Percentiles rank a stretch among this genome's conserved stretches.
Conservation (phyloP, 2,113 vertebrate species). For the Syngnathus floridae region DNA sequence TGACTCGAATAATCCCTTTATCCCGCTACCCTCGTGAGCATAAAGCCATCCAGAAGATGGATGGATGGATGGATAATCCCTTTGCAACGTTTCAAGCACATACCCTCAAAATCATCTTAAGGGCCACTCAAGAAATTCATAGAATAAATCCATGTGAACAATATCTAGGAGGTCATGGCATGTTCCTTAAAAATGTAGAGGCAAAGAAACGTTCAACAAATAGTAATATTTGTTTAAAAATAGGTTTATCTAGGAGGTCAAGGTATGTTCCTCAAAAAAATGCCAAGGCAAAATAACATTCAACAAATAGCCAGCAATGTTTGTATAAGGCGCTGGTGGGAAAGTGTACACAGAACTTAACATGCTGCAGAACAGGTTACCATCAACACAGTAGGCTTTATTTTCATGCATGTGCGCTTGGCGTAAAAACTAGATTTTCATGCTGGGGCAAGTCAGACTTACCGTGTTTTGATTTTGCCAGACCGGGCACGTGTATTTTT, state of each 20-base stretch:
- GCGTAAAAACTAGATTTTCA: too few species aligned
- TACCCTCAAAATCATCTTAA: background rate
- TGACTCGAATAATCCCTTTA: constrained; percentile 1
- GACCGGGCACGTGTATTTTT: background rate
- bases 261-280: background rate
- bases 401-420: too few species aligned
- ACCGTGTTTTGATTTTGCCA: background rate
- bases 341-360: background rate
- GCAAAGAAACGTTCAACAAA: too few species aligned
- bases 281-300: background rate
- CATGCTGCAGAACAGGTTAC: background rate
- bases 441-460: too few species aligned
- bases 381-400: background rate
- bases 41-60: too few species aligned
- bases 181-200: too few species aligned
- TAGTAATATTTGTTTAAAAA: too few species aligned
- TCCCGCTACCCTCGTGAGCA: too few species aligned
- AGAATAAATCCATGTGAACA: background rate
- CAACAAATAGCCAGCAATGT: background rate
- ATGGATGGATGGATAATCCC: too few species aligned
- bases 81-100: background rate
- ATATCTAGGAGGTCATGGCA: too few species aligned
- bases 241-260: background rate
- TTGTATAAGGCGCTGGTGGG: background rate
- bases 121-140: too few species aligned